Evolutionary conservation across 2,113 vertebrate species (phyloP).

Genomic region (Oncorhynchus gorbuscha): DNA sequence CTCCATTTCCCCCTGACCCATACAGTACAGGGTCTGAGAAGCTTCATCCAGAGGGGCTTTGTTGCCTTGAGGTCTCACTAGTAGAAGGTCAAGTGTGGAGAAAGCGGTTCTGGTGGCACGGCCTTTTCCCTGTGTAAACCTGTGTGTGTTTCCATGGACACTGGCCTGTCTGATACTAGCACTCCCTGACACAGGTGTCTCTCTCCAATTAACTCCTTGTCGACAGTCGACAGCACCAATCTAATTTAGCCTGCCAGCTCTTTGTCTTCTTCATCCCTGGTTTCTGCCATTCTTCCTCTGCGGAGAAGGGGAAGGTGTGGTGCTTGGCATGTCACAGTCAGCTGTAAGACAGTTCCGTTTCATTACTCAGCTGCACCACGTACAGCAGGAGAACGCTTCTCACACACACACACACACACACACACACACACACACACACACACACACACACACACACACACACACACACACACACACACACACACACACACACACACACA

Average conservation of each 20-base stretch:
- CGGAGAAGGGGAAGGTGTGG: neutral
- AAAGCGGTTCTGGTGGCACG: neutral
- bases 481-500: too few species aligned
- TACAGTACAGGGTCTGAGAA: neutral
- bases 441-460: constrained; percentile 8
- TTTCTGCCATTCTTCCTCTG: neutral
- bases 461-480: too few species aligned
- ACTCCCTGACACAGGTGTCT: constrained; percentile 11
- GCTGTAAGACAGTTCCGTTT: neutral
- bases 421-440: constrained; percentile 4
- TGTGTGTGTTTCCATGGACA: neutral
- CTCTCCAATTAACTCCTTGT: constrained; percentile 10
- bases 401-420: neutral
- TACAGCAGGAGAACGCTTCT: neutral
- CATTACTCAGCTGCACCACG: neutral
- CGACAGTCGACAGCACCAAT: constrained; percentile 15
- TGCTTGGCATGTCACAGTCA: neutral
- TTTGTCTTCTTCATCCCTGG: constrained; percentile 1
- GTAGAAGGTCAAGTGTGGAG: neutral
- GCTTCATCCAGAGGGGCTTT: neutral
- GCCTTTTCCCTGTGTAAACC: neutral
- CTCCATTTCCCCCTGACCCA: neutral
- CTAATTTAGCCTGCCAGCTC: constrained; percentile 8
- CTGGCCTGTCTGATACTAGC: neutral
- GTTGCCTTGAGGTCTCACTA: neutral